Evolutionary conservation across 1,140 invertebrate genomes (phyloP).

Genomic region (Atta texana): DNA sequence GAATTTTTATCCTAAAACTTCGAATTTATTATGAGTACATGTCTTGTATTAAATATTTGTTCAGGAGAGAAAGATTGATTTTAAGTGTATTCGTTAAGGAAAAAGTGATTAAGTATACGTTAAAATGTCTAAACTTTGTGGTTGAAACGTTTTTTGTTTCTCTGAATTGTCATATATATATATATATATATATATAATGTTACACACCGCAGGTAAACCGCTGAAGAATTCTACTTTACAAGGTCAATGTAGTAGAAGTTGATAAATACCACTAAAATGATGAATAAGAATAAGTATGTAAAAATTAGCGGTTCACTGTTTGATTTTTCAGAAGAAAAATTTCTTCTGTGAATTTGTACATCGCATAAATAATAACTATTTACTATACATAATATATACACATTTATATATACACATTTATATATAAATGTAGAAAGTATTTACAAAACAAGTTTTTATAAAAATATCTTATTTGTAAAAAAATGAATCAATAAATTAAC

Average conservation of each 20-base stretch:
- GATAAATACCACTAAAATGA: background rate
- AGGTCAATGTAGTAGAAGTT: constrained; percentile 4
- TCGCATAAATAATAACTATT: background rate
- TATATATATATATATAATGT: background rate
- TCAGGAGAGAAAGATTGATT: background rate
- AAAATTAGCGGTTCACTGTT: background rate
- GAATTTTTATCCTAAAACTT: background rate
- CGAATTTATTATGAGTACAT: background rate
- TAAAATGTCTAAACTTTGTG: background rate
- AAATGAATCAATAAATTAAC: too few species aligned
- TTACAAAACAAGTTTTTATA: too few species aligned
- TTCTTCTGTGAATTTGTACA: background rate
- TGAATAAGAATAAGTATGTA: background rate
- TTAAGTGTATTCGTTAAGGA: background rate
- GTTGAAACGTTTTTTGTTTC: background rate
- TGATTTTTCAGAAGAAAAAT: constrained; percentile 10
- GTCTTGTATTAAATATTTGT: background rate
- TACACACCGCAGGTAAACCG: constrained; percentile 11
- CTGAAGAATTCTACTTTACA: background rate
- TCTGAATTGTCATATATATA: background rate
- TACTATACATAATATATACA: background rate
- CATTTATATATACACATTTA: too few species aligned
- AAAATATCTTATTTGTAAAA: too few species aligned
- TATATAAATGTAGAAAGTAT: too few species aligned
- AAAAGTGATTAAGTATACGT: background rate